phyloP scores from a whole-genome alignment of 2,113 vertebrate genomes.

The Ailurus styani region DNA sequence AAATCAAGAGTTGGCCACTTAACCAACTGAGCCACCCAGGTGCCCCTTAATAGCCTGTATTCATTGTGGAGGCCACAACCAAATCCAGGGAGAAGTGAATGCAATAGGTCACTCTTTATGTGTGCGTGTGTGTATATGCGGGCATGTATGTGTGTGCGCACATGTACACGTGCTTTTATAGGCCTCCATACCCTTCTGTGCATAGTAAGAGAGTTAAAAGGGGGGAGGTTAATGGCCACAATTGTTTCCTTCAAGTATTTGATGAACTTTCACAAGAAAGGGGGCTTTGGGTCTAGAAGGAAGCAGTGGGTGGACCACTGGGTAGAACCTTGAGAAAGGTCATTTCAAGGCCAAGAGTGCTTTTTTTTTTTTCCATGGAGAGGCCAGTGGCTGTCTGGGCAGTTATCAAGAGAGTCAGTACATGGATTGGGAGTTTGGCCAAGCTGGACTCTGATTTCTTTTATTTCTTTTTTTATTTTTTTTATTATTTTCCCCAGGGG shows the following conservation, averaged over 20 bases:
- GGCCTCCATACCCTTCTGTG: not conserved
- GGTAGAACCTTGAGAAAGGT: not conserved
- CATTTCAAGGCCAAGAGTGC: not conserved
- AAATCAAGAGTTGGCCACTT: not conserved
- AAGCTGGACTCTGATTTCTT: not conserved
- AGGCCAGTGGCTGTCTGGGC: not conserved
- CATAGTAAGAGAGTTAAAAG: not conserved
- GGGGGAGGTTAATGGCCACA: not conserved
- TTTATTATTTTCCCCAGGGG: no score
- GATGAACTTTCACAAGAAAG: not conserved
- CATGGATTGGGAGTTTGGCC: not conserved
- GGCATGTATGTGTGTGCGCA: rapidly evolving
- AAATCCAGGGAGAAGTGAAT: not conserved
- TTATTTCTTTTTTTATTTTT: no score
- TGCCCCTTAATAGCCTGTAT: not conserved
- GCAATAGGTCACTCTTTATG: not conserved
- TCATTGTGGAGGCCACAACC: not conserved
- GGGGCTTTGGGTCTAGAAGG: not conserved
- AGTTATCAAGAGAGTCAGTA: not conserved
- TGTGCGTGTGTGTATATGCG: rapidly evolving
- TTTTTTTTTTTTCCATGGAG: not conserved
- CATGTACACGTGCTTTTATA: not conserved
- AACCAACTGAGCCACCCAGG: not conserved
- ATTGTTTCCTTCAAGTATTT: not conserved
- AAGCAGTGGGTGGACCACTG: not conserved